A percentile compares a stretch with the other conserved stretches of the same genome.
These are phyloP conservation scores for Trachelipus rathkii DNA, from an alignment of 1,140 invertebrate genomes.

Conservation along the genomic window DNA sequence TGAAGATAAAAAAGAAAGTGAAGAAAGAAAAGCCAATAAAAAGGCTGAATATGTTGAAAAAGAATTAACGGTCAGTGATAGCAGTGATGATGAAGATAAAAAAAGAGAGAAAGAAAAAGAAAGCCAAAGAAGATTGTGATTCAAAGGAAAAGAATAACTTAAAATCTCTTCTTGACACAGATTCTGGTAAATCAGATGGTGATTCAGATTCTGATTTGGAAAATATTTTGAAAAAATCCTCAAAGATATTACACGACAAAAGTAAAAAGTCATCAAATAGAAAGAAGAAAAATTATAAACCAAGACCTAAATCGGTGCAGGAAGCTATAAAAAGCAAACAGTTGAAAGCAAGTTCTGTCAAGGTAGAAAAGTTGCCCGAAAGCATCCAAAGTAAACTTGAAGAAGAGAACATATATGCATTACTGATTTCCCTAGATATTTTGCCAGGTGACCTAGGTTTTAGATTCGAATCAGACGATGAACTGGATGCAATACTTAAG, in stretches of 20 bases:
- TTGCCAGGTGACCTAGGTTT: conserved; percentile 22
- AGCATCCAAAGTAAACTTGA: not conserved
- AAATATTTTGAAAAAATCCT: not conserved
- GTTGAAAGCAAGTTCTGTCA: not conserved
- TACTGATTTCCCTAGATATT: not conserved
- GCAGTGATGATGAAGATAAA: not conserved
- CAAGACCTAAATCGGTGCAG: not conserved
- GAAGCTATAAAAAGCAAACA: not conserved
- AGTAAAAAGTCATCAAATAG: conserved; percentile 1
- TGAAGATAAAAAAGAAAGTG: no score
- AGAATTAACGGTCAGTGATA: not conserved
- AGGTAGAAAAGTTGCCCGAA: not conserved
- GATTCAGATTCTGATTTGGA: conserved; percentile 10
- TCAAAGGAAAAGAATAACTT: not conserved
- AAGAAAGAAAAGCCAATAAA: no score
- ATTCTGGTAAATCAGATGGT: conserved; percentile 7
- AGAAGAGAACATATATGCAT: not conserved
- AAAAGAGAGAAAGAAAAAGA: not conserved
- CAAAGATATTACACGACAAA: not conserved
- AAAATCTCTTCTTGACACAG: conserved; percentile 2
- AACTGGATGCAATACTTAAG: conserved; percentile 41
- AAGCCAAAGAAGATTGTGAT: not conserved
- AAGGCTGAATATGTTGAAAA: no score
- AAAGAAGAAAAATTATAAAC: not conserved
- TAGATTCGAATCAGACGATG: conserved; percentile 41